Evolutionary conservation across 1,140 invertebrate genomes (phyloP), one percentile per base, ranked within the genome.

Genomic region (Brachionus asplanchnoidis): DNA sequence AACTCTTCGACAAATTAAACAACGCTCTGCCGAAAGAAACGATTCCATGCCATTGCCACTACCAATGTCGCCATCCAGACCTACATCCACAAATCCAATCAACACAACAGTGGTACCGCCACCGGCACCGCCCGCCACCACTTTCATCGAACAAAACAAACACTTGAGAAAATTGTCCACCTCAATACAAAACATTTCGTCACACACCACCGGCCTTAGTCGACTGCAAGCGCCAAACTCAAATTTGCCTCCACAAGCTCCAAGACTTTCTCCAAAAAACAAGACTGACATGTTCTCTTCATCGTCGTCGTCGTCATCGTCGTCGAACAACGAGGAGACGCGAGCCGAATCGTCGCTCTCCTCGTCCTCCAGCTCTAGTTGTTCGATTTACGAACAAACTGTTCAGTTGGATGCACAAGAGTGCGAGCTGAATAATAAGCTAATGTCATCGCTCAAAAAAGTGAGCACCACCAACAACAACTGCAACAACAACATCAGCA

Each of bases 131-230:
- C 66, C 66, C 7, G 32, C 66, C 11, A 68, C 70, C 3, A 77
- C 73, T 28, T 82, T 82, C 32, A 65, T 44, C 17, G 79, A 82
- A 12, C 79, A 82, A 82, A 82, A 68, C 53, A 82, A 82, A 60
- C 79, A 82, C n/a, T 65, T 82, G 23, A 60, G 79, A 60, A 82
- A 82, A 36, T 17, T 60, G 53, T 82, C 79, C 8, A 82, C 20
- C 28, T 82, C 79, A 28, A 82, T 40, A n/a, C 79, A 82, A 82
- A 82, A 82, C 40, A 68, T 82, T 17, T 23, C 32, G 4, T 36
- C 32, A 7, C 32, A 36, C 12, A 46, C 26, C 26, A 42, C 68
- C 14, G 68, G 68, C 1, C 14, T 73, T 3, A 44, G 68, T 73
- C 7, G 44, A 1, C 20, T 73, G 17, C 32, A 73, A 12, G 11